Conservation (phyloP, 1,140 invertebrate genomes). For the Cataglyphis hispanica region DNA sequence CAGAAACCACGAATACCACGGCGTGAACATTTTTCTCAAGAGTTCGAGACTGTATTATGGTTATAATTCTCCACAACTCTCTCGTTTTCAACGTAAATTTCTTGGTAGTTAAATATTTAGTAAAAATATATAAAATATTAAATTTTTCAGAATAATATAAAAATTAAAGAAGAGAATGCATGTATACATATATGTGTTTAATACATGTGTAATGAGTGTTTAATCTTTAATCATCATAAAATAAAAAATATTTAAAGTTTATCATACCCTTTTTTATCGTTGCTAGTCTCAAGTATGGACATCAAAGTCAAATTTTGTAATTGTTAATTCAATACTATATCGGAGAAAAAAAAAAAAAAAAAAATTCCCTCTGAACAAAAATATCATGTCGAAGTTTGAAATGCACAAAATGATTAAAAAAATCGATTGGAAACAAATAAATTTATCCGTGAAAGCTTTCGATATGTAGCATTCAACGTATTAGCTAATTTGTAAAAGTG, state of each 20-base stretch:
- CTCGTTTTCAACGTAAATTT: neutral
- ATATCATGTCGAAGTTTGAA: neutral
- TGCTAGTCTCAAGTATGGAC: neutral
- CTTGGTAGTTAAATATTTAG: neutral
- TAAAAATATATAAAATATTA: neutral
- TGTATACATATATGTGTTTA: neutral
- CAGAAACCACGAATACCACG: constrained; percentile 22
- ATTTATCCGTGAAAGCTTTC: neutral
- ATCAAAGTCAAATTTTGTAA: neutral
- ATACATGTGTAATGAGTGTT: neutral
- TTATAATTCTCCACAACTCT: constrained; percentile 5
- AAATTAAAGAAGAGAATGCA: neutral
- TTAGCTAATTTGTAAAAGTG: neutral
- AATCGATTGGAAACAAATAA: no score
- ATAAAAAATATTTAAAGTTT: no score
- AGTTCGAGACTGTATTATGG: neutral
- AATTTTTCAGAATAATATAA: neutral
- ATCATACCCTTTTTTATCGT: neutral
- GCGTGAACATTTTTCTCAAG: constrained; percentile 8
- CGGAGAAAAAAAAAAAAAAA: neutral
- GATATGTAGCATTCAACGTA: neutral
- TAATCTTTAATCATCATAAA: neutral
- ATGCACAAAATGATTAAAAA: neutral
- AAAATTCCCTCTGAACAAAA: neutral
- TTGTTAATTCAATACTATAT: neutral